Evolutionary conservation across 2,888 invertebrate species (phyloP), one percentile per base, ranked within the genome.

Genomic region (Parnassius mnemosyne): DNA sequence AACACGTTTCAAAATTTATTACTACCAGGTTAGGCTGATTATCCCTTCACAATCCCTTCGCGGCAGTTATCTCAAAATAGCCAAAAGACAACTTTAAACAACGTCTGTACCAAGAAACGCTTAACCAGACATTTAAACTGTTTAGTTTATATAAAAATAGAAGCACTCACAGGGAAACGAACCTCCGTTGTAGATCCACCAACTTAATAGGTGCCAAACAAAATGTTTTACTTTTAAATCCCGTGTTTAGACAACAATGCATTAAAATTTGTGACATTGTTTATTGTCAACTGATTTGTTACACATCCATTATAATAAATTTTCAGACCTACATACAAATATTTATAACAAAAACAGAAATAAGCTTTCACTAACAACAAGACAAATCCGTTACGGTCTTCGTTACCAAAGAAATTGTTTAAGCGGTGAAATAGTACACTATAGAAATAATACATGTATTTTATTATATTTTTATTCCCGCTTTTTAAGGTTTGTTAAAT

Each of bases 191-290:
- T 57, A 61, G 53, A 68, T 64, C 64, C 71, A 69, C 72, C 66
- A 66, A 61, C 65, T 66, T 70, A 72, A 72, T 73, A 71, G 70
- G 69, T 60, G 59, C 54, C 54, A 59, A 61, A 67, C 63, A 64
- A 72, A 71, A 72, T 68, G 71, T 67, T 68, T 61, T 68, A 74
- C 70, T 78, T 75, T 73, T 72, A 73, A 71, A 70, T 47, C 66
- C 68, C 69, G 74, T 86, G 86, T 89, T 87, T 86, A 73, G 74
- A 80, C 81, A 84, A 88, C 87, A 87, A 84, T 83, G 85, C 86
- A 85, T 87, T 86, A 83, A 79, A 13, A 67, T 62, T 53, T 67
- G 65, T 68, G 77, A 76, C 76, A 70, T 71, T 72, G 77, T 52
- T 61, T 66, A 67, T 82, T 79, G 77, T 78, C 75, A 76, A 75